Conservation (phyloP, 2,888 invertebrate genomes). For the Tetanocera ferruginea region DNA sequence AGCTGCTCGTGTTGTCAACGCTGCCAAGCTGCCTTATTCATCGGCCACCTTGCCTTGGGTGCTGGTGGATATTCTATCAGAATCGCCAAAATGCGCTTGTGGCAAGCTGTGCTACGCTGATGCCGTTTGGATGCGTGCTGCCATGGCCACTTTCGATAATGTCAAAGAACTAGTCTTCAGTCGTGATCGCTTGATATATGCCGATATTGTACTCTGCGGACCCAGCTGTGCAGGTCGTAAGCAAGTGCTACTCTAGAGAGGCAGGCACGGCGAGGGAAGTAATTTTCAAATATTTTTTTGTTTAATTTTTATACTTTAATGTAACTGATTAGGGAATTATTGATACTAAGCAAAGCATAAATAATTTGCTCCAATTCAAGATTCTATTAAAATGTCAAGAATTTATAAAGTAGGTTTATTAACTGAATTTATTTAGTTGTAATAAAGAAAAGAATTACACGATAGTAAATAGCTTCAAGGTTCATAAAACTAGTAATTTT, state of each 20-base stretch:
- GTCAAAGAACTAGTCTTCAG: constrained; percentile 65
- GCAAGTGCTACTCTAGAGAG: constrained; percentile 41
- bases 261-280: background rate
- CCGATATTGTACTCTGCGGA: constrained; percentile 65
- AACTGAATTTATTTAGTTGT: no score
- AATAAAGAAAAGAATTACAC: no score
- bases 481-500: no score
- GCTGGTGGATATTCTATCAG: constrained; percentile 62
- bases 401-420: no score
- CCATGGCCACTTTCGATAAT: constrained; percentile 61
- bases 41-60: constrained; percentile 58
- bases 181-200: constrained; percentile 66
- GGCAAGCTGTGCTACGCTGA: constrained; percentile 62
- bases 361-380: no score
- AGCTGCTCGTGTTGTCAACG: constrained; percentile 58
- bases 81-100: constrained; percentile 65
- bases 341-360: no score
- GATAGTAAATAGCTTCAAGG: no score
- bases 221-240: constrained; percentile 55
- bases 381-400: no score
- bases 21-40: constrained; percentile 56
- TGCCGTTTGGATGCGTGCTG: constrained; percentile 59
- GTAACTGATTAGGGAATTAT: no score
- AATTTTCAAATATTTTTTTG: no score
- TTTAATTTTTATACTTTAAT: no score